Conservation (phyloP, 2,113 vertebrate species). For the Anhinga anhinga region DNA sequence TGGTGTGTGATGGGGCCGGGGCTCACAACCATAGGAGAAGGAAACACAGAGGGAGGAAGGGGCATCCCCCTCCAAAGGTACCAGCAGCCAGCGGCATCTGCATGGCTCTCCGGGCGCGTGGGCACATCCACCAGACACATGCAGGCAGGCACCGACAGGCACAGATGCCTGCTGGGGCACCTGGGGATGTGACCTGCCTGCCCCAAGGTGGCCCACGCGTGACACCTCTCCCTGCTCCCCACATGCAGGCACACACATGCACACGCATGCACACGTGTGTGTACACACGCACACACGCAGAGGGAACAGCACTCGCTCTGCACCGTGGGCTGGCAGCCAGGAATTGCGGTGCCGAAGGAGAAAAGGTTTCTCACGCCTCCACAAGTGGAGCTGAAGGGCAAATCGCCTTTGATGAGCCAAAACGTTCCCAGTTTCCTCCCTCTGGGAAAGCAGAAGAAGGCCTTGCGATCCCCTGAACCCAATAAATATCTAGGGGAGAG, state of each 20-base stretch:
- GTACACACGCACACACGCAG: background rate
- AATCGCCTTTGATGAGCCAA: background rate
- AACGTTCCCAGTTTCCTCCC: background rate
- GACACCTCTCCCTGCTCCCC: background rate
- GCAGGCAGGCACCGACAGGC: background rate
- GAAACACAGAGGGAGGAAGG: background rate
- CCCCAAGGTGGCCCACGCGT: background rate
- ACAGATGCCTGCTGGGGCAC: background rate
- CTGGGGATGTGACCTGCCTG: background rate
- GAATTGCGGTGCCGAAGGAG: background rate
- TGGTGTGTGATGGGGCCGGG: background rate
- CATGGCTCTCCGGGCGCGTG: fast-evolving
- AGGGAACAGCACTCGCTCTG: background rate
- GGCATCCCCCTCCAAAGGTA: background rate
- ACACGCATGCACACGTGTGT: background rate
- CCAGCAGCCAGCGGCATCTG: background rate
- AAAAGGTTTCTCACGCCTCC: conserved; percentile 3
- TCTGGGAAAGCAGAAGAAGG: background rate
- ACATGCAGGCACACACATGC: fast-evolving
- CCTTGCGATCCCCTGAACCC: background rate
- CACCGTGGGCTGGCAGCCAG: background rate
- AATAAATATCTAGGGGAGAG: background rate
- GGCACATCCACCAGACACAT: background rate
- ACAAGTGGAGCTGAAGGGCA: background rate
- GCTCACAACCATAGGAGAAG: background rate